Percentiles rank a stretch among this genome's conserved stretches.
Evolutionary conservation across 2,888 invertebrate species (phyloP).

Genomic region (Sphecodes monilicornis): DNA sequence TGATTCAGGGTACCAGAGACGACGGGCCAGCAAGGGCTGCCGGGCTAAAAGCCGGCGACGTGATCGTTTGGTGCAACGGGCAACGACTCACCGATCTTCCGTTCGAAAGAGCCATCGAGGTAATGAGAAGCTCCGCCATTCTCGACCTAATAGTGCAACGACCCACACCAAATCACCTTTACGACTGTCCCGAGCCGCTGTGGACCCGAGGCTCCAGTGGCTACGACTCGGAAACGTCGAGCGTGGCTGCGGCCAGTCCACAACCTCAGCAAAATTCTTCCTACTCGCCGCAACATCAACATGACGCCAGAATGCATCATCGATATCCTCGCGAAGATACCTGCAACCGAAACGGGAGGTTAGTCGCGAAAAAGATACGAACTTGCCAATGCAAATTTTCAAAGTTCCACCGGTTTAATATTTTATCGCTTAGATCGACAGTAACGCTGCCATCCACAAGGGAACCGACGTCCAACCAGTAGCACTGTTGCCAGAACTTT

Average conservation of each 20-base stretch:
- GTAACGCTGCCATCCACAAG: not conserved
- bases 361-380: slow-evolving; percentile 28
- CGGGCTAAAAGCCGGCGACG: slow-evolving; percentile 95
- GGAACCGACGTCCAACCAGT: not conserved
- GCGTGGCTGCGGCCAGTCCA: slow-evolving; percentile 77
- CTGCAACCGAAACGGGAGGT: slow-evolving; percentile 77
- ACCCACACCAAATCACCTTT: slow-evolving; percentile 82
- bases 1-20: slow-evolving; percentile 92
- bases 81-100: slow-evolving; percentile 81
- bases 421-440: not conserved
- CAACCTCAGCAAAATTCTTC: slow-evolving; percentile 72
- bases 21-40: slow-evolving; percentile 95
- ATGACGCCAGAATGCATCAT: slow-evolving; percentile 66
- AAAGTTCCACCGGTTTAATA: not conserved
- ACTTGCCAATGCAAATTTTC: not conserved
- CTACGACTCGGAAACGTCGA: slow-evolving; percentile 81
- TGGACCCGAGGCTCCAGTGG: slow-evolving; percentile 82
- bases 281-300: slow-evolving; percentile 75
- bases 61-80: slow-evolving; percentile 95
- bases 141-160: slow-evolving; percentile 85
- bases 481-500: not conserved
- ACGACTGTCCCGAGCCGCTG: slow-evolving; percentile 80
- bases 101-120: slow-evolving; percentile 82
- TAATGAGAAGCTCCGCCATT: slow-evolving; percentile 80
- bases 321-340: slow-evolving; percentile 71